Conservation (phyloP, 2,888 invertebrate genomes). For the Dynastes maya region DNA sequence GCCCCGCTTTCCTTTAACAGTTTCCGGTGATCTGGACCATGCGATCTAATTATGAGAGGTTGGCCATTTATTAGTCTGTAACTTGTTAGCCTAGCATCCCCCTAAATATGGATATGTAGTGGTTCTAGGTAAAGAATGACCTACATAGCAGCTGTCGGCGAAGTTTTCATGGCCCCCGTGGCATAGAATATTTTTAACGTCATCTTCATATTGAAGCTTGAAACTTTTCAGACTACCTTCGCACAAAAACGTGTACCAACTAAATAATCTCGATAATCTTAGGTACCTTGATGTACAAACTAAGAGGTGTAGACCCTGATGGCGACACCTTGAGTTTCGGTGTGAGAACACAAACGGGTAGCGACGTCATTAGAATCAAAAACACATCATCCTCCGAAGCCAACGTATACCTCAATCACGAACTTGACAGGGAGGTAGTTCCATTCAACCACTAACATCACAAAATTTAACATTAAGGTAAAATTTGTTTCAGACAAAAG, state of each 20-base stretch:
- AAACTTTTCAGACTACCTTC: no score
- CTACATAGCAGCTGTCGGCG: no score
- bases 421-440: slow-evolving; percentile 90
- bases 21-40: no score
- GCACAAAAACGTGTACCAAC: not conserved
- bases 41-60: no score
- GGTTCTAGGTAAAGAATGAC: no score
- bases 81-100: no score
- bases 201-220: no score
- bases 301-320: slow-evolving; percentile 89
- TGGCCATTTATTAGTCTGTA: no score
- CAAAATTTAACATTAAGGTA: not conserved
- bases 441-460: not conserved
- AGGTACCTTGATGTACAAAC: slow-evolving; percentile 88
- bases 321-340: slow-evolving; percentile 89
- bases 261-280: slow-evolving; percentile 62
- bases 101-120: no score
- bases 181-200: no score
- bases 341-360: slow-evolving; percentile 84
- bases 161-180: no score
- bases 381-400: slow-evolving; percentile 87
- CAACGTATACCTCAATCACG: slow-evolving; percentile 89
- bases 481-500: slow-evolving; percentile 77
- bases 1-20: no score
- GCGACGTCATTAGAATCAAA: slow-evolving; percentile 89